Conservation (phyloP, 2,797 vertebrate species). For the Macroramphosus scolopax region DNA sequence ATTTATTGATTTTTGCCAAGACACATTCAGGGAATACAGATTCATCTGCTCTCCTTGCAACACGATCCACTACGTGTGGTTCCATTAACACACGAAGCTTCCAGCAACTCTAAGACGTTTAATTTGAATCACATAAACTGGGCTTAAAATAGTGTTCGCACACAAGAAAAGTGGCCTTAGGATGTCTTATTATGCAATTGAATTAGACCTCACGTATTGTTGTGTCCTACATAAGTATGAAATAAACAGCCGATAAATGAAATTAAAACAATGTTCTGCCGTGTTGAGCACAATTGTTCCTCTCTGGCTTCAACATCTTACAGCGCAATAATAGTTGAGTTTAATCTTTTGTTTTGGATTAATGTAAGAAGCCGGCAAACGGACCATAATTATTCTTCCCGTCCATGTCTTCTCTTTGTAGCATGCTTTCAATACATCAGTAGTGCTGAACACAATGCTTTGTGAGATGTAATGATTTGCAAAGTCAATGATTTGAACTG, state of each 20-base stretch:
- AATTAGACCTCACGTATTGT: slow-evolving; percentile 86
- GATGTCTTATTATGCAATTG: slow-evolving; percentile 89
- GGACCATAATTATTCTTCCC: slow-evolving; percentile 55
- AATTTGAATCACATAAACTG: slow-evolving; percentile 94
- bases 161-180: slow-evolving; percentile 90
- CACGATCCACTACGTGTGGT: slow-evolving; percentile 78
- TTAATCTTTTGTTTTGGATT: slow-evolving; percentile 71
- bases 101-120: slow-evolving; percentile 93
- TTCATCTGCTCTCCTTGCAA: slow-evolving; percentile 71
- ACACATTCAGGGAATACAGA: slow-evolving; percentile 87
- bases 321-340: slow-evolving; percentile 50
- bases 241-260: slow-evolving; percentile 94
- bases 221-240: slow-evolving; percentile 90
- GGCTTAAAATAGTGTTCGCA: slow-evolving; percentile 85
- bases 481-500: slow-evolving; percentile 75
- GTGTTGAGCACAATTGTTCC: slow-evolving; percentile 75
- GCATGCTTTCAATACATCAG: slow-evolving; percentile 61
- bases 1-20: slow-evolving; percentile 94
- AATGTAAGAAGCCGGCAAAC: slow-evolving; percentile 47
- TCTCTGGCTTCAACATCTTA: slow-evolving; percentile 69
- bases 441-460: slow-evolving; percentile 56
- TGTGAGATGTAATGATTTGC: slow-evolving; percentile 72
- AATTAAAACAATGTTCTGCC: slow-evolving; percentile 91
- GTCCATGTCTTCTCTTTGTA: slow-evolving; percentile 48
- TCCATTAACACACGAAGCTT: slow-evolving; percentile 94